These are phyloP conservation scores for Coelopa frigida DNA, from an alignment of 1,140 invertebrate species.

Conservation along the genomic window DNA sequence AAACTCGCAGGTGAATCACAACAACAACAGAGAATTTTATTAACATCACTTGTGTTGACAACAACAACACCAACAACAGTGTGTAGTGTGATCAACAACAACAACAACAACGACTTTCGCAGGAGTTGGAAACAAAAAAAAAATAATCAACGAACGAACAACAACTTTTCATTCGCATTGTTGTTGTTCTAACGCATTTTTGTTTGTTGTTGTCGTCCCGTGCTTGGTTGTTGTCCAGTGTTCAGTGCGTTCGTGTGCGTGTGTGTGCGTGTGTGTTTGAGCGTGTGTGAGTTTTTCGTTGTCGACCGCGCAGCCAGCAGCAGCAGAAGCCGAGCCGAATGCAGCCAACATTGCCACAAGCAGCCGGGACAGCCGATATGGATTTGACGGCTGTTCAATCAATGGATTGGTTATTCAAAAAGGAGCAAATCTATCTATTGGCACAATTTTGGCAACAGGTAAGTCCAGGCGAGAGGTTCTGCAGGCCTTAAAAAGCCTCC, in stretches of 20 bases:
- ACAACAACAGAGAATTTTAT: not conserved
- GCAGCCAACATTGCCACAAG: constrained; percentile 56
- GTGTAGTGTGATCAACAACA: constrained; percentile 1
- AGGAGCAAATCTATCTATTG: constrained; percentile 83
- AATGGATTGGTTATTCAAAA: constrained; percentile 92
- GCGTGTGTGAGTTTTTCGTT: too few species aligned
- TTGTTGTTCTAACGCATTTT: too few species aligned
- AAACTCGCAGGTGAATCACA: not conserved
- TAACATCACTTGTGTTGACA: not conserved
- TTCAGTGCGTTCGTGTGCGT: too few species aligned
- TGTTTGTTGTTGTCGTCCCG: too few species aligned
- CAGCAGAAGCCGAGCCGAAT: constrained; percentile 63
- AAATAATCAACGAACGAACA: too few species aligned
- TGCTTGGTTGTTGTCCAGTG: too few species aligned
- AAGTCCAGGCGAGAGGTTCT: constrained; percentile 40
- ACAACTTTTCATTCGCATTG: too few species aligned
- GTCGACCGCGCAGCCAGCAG: constrained; percentile 21
- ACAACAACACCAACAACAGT: constrained; percentile 12
- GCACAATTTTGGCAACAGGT: constrained; percentile 93
- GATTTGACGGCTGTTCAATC: constrained; percentile 78
- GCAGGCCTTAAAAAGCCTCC: too few species aligned
- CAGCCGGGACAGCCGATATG: constrained; percentile 63
- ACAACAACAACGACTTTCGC: not conserved
- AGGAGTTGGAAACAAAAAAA: too few species aligned
- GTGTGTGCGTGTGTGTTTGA: too few species aligned